These are phyloP conservation scores for Dromococcyx pavoninus DNA, from an alignment of 2,797 vertebrate species.

Conservation along the genomic window DNA sequence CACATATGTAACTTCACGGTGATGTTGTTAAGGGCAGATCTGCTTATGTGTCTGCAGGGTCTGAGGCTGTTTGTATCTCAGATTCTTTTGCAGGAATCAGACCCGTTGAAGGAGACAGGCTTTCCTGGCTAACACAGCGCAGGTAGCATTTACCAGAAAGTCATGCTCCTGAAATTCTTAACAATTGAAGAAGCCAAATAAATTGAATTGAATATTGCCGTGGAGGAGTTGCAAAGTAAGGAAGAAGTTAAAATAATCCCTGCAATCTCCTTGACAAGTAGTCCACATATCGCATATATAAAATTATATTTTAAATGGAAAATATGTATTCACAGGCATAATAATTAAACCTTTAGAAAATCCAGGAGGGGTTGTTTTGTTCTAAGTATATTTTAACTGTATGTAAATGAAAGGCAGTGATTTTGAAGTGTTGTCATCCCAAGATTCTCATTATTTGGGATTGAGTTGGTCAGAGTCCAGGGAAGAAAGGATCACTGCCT, in stretches of 20 bases:
- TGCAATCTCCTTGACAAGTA: background rate
- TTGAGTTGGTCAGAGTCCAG: background rate
- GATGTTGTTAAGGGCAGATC: constrained; percentile 14
- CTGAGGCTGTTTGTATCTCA: background rate
- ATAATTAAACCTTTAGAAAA: background rate
- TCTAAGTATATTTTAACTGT: background rate
- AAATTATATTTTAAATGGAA: background rate
- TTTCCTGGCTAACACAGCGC: background rate
- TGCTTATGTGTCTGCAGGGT: background rate
- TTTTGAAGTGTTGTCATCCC: background rate
- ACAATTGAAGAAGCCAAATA: background rate
- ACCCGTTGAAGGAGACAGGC: rapidly evolving
- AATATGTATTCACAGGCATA: background rate
- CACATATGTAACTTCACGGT: constrained; percentile 41
- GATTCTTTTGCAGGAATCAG: background rate
- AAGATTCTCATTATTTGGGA: background rate
- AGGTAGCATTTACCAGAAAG: background rate
- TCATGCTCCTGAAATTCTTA: background rate
- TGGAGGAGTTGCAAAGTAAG: background rate
- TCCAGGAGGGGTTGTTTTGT: background rate
- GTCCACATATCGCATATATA: background rate
- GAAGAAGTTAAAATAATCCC: background rate
- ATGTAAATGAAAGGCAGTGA: background rate
- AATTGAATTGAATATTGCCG: background rate
- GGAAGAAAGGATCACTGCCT: background rate